phyloP scores from a whole-genome alignment of 2,113 vertebrate species.

The Tricholaema leucomelas region DNA sequence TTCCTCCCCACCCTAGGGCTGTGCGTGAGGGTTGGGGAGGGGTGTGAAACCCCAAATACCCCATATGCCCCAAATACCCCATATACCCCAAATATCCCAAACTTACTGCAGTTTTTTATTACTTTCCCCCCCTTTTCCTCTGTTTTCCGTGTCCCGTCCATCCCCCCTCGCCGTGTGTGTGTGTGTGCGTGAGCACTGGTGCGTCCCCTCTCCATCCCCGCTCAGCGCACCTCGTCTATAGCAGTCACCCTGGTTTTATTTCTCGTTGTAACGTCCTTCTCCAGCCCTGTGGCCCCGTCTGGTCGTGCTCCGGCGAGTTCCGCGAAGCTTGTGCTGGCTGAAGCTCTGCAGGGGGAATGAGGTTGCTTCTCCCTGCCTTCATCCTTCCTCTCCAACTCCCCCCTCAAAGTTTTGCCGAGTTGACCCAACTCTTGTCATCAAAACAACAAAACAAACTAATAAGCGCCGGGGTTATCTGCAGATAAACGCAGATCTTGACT shows the following conservation, averaged over 20 bases:
- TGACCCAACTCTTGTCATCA: neutral
- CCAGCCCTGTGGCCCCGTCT: neutral
- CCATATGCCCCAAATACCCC: neutral
- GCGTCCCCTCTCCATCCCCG: neutral
- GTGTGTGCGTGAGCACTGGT: neutral
- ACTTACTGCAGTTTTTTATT: no score
- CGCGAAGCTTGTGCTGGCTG: neutral
- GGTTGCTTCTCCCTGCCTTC: no score
- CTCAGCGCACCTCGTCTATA: neutral
- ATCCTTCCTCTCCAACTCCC: neutral
- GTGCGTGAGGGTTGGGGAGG: neutral
- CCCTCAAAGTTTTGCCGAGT: neutral
- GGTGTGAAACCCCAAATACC: neutral
- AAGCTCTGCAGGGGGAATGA: neutral
- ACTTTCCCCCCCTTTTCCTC: no score
- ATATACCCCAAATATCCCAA: neutral
- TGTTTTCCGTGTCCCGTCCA: no score
- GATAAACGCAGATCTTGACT: accelerated
- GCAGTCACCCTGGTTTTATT: neutral
- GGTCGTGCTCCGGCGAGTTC: neutral
- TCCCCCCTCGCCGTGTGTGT: no score
- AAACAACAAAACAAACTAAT: no score
- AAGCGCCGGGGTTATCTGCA: accelerated
- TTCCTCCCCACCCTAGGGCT: neutral
- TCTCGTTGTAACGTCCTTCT: neutral